Base-by-base conservation (phyloP, 2,888 invertebrate genomes). In the Odiellus spinosus region DNA sequence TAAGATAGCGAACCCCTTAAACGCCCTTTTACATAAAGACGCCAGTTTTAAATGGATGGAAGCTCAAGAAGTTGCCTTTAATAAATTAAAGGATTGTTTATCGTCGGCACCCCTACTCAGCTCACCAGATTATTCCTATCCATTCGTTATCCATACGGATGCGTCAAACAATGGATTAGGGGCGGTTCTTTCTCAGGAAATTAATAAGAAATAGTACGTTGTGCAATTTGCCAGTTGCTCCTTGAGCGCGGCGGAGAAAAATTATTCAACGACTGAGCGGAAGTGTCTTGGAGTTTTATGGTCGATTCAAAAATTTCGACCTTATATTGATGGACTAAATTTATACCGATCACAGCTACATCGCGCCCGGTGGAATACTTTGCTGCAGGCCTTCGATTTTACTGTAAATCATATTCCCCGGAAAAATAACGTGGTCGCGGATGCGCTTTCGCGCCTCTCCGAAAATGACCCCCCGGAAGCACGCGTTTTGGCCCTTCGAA, bases 341-440 rank as follows among this genome's bases (percentile, higher is more conserved):
- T 8, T 26, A 26, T 26, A 26, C 26, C 4, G 26, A 26, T 8
- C 26, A 26, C 26, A 26, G 26, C 26, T 11, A 10, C 8, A 39
- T 11, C 11, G 39, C 39, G 11, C 19, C 15, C 19, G 14, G 5
- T 71, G 69, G 71, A 63, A 65, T 1, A 38, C 70, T 12, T 49
- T 56, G 11, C 46, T 70, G 1, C 65, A 67, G 52, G 47, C 55
- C 2, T 68, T 59, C 47, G 58, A 66, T 34, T 46, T 67, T 3
- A 53, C 59, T 0, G 59, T 67, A 3, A 51, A 59, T 8, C 66
- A 69, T 46, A 55, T 59, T 2, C 64, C 64, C 1, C 67, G 67
- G 2, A 56, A 56, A 26, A 48, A 53, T 1, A 66, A 67, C 49
- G 57, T 59, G 2, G 52, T 66, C 1, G 67, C 67, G 0, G 67